Percentiles rank a stretch among this genome's conserved stretches.
Evolutionary conservation across 2,113 vertebrate genomes (phyloP).

Genomic region (Calyptommatus sinebrachiatus): DNA sequence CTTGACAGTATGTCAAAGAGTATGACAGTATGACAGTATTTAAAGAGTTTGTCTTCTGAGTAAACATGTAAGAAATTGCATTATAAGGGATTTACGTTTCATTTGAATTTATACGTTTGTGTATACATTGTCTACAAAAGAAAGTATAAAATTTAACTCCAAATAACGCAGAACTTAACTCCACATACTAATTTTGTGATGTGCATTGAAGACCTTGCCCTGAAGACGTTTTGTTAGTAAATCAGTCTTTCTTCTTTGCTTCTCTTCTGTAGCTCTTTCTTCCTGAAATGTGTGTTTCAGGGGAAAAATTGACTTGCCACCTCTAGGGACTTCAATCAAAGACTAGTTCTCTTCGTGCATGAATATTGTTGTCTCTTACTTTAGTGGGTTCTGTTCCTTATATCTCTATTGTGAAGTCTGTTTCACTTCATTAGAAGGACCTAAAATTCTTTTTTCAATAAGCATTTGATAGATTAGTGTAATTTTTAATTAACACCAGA

Average conservation of each 20-base stretch:
- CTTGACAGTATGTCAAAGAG: no score
- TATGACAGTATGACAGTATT: no score
- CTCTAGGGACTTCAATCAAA: constrained; percentile 38
- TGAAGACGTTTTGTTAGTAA: constrained; percentile 35
- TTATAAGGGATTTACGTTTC: constrained; percentile 2
- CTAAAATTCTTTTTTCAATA: neutral
- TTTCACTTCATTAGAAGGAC: constrained; percentile 18
- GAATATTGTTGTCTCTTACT: constrained; percentile 30
- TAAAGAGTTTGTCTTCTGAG: no score
- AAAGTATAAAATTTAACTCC: neutral
- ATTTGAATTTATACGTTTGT: neutral
- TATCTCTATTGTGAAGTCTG: constrained; percentile 6
- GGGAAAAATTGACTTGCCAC: constrained; percentile 13
- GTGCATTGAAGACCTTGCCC: constrained; percentile 10
- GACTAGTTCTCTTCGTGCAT: constrained; percentile 14
- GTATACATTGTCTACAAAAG: constrained; percentile 34
- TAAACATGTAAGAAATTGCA: no score
- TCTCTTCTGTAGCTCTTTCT: constrained; percentile 29
- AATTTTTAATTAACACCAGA: neutral
- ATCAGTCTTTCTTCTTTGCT: constrained; percentile 10
- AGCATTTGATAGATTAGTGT: neutral
- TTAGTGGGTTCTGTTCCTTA: constrained; percentile 34
- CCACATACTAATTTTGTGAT: constrained; percentile 34
- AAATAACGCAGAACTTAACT: constrained; percentile 26
- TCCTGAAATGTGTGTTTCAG: constrained; percentile 28